Evolutionary conservation across 2,797 vertebrate species (phyloP).

Genomic region (Galagoides demidoff): DNA sequence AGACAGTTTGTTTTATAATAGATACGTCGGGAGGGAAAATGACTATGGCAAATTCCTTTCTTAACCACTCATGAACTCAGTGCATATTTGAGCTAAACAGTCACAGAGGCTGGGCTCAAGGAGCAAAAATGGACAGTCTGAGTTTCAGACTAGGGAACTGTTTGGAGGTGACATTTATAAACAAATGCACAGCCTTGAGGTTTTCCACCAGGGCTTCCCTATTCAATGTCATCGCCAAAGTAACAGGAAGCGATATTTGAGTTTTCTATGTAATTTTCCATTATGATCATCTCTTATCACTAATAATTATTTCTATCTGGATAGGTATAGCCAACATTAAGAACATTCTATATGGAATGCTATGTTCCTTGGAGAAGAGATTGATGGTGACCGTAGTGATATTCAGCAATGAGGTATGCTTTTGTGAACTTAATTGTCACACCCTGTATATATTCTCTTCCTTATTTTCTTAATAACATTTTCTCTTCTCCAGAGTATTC

Average conservation of each 20-base stretch:
- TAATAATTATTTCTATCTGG: neutral
- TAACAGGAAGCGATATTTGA: neutral
- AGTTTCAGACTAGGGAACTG: neutral
- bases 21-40: neutral
- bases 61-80: neutral
- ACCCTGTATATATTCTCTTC: too few species aligned
- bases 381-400: too few species aligned
- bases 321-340: neutral
- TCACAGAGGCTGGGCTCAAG: neutral
- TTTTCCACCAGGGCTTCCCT: neutral
- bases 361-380: neutral
- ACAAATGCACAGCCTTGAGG: neutral
- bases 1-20: slow-evolving; percentile 26
- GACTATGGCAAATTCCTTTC: neutral
- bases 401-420: too few species aligned
- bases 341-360: neutral
- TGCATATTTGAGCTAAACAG: neutral
- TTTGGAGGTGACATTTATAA: neutral
- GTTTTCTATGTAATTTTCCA: neutral
- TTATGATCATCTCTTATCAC: neutral
- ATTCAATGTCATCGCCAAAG: neutral
- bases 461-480: too few species aligned
- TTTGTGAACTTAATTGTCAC: too few species aligned
- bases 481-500: neutral
- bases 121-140: neutral